Base-by-base conservation (phyloP, 2,113 vertebrate genomes). In the Porphyrio hochstetteri region DNA sequence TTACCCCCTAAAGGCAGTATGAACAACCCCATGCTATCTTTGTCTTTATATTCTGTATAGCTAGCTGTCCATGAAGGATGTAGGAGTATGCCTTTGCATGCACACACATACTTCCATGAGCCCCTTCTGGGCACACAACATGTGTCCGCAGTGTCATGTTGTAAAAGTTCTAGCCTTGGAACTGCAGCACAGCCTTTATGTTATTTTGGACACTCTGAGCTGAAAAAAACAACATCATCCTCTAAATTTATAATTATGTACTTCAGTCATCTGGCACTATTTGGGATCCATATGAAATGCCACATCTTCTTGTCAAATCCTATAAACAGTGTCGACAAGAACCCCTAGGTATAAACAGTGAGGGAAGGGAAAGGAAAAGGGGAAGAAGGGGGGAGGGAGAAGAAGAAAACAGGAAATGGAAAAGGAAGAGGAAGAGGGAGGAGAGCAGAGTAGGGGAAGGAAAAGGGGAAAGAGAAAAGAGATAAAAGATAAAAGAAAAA, bases 81-180 rank as follows among this genome's bases (percentile, higher is more conserved):
- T 53, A 40, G 53, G 42, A 81, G 7, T 14, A 40, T 11, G 13
- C 10, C 25, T 91, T 68, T 57, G 14, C 42, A n/a, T 36, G 7
- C 25, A 36, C 11, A 4, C 1, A 14, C 1, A 7, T 5, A 59
- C 11, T 9, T 64, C 36, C 29, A 16, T 18, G 13, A 46, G 9
- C 2, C 0, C 12, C 3, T 8, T 23, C 11, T 10, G 11, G 18
- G 13, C 3, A 4, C 29, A 28, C 12, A 67, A 14, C 8, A 57
- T 2, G 16, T 9, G 46, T 19, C 15, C 25, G 46, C 16, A 4
- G 7, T 42, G 25, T n/a, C 25, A 33, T 15, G 36, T 10, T 44
- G 4, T 40, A 35, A 21, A 65, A 67, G 9, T 28, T 33, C 5
- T 33, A 44, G 20, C 11, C 31, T 65, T 7, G 20, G 56, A 3